phyloP scores from a whole-genome alignment of 1,140 invertebrate genomes.

The Sesamia nonagrioides region DNA sequence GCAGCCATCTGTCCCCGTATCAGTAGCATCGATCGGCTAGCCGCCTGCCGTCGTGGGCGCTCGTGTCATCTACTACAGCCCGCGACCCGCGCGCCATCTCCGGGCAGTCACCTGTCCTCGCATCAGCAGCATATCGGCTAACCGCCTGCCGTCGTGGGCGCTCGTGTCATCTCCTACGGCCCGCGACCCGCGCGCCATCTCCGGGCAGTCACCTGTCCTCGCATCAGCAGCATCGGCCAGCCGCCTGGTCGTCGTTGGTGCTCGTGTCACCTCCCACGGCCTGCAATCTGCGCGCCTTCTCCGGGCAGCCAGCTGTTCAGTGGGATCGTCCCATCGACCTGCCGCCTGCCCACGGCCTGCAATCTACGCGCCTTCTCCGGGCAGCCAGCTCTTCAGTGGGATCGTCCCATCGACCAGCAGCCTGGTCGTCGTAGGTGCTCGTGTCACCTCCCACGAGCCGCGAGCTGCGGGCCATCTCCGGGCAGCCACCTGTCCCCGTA shows the following conservation, averaged over 20 bases:
- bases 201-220: not conserved
- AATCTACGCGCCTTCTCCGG: not conserved
- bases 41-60: not conserved
- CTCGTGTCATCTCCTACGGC: too few species aligned
- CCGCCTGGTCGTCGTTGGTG: not conserved
- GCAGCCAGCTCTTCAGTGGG: too few species aligned
- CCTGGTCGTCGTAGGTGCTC: not conserved
- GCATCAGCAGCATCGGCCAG: not conserved
- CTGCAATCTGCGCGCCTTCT: not conserved
- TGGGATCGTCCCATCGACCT: too few species aligned
- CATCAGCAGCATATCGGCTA: not conserved
- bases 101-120: too few species aligned
- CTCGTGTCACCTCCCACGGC: not conserved
- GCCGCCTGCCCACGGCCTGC: not conserved
- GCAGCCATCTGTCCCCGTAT: not conserved
- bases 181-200: too few species aligned
- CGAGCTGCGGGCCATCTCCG: not conserved
- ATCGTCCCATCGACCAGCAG: too few species aligned
- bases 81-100: too few species aligned
- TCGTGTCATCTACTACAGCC: too few species aligned
- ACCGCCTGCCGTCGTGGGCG: too few species aligned
- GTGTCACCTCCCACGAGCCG: not conserved
- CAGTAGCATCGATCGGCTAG: not conserved
- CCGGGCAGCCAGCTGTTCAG: not conserved
- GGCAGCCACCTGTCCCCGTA: too few species aligned